These are phyloP conservation scores for Andrena praecox DNA, from an alignment of 2,888 invertebrate genomes.

Conservation along the genomic window DNA sequence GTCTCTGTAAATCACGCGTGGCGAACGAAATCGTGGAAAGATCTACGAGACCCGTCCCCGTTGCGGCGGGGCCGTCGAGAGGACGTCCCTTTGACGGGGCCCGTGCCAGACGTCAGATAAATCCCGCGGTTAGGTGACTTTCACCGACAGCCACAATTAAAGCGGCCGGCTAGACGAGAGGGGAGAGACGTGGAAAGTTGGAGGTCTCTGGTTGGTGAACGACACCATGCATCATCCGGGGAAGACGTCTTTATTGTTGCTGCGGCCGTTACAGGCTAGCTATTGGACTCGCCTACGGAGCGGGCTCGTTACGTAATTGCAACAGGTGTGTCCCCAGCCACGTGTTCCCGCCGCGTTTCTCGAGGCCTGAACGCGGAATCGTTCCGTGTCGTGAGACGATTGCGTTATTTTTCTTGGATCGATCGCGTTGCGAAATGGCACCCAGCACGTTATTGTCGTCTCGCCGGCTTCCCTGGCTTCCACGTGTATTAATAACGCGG, in stretches of 20 bases:
- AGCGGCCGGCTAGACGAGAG: constrained; percentile 28
- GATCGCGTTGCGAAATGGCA: constrained; percentile 27
- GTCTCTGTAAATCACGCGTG: neutral
- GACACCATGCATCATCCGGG: constrained; percentile 63
- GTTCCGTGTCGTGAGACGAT: constrained; percentile 32
- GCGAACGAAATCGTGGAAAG: neutral
- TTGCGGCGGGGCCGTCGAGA: too few species aligned
- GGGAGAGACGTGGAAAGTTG: constrained; percentile 50
- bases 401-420: constrained; percentile 36
- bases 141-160: constrained; percentile 55
- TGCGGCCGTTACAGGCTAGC: constrained; percentile 53
- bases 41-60: neutral
- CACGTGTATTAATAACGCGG: constrained; percentile 17
- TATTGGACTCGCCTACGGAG: constrained; percentile 60
- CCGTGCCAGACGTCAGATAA: constrained; percentile 42
- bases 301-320: constrained; percentile 70
- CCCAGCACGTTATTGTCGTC: constrained; percentile 11
- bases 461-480: neutral
- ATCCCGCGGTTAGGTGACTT: constrained; percentile 40
- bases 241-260: constrained; percentile 70
- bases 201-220: constrained; percentile 48
- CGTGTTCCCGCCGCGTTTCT: constrained; percentile 53
- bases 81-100: neutral
- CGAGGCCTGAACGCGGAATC: constrained; percentile 47
- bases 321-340: constrained; percentile 71